Percentiles rank a stretch among this genome's conserved stretches.
Conservation (phyloP, 2,113 vertebrate species). For the Pungitius pungitius region DNA sequence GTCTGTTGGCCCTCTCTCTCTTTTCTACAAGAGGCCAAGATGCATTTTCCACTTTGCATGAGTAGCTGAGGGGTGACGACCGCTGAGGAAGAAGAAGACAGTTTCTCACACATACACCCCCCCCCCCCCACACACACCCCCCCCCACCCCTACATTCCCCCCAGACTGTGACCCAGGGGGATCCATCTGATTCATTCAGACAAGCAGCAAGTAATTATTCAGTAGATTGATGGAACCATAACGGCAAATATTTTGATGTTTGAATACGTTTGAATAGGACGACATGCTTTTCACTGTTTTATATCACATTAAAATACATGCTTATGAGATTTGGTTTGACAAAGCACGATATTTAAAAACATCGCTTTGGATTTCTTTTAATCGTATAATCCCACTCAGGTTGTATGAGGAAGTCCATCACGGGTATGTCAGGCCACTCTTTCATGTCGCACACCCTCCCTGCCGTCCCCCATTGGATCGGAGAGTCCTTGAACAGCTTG, state of each 20-base stretch:
- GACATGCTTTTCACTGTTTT: background rate
- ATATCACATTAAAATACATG: background rate
- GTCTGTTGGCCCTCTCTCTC: conserved; percentile 2
- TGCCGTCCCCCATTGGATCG: background rate
- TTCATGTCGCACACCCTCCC: background rate
- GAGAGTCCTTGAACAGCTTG: background rate
- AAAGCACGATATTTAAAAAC: background rate
- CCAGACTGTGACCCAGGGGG: conserved; percentile 8
- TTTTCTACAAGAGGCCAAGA: conserved; percentile 13
- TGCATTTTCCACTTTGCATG: conserved; percentile 45
- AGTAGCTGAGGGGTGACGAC: conserved; percentile 26
- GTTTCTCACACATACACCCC: conserved; percentile 3
- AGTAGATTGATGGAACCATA: background rate
- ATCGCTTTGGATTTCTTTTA: background rate
- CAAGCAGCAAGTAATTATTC: background rate
- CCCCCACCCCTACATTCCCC: no score
- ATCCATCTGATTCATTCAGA: no score
- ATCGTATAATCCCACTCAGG: no score
- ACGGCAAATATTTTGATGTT: background rate
- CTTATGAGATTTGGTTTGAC: no score
- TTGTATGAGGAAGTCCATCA: no score
- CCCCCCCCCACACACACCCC: no score
- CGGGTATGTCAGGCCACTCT: background rate
- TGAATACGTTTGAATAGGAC: no score
- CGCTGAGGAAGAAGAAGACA: conserved; percentile 21